Base-by-base conservation (phyloP, 2,797 vertebrate genomes). In the Halcyon badia region DNA sequence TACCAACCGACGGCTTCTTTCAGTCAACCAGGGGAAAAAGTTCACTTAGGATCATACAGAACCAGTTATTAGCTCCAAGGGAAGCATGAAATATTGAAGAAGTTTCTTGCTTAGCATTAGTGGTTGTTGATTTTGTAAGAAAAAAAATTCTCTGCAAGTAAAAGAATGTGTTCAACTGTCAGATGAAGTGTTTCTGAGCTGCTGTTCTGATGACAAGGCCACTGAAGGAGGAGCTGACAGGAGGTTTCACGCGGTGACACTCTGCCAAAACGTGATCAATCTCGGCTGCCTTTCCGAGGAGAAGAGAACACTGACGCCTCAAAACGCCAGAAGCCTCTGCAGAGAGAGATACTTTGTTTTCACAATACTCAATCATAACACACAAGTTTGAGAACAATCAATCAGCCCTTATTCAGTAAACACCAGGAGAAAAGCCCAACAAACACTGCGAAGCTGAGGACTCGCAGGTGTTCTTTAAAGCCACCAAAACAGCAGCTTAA, bases 231-330 rank as follows among this genome's bases (percentile, higher is more conserved):
- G 22, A 8, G 75, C 61, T 73, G n/a, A 2, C 37, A 0, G 9
- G 15, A 26, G 69, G 6, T 19, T 12, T 6, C 73, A 13, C 6
- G 10, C 3, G 2, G 2, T 7, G 65, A 28, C 22, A 2, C 13
- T 46, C 44, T 48, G 14, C 58, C 26, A 3, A 35, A 44, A 58
- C 0, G 0, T 0, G 10, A 31, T 7, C 61, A 30, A 6, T 3
- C 14, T 21, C 76, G 6, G 76, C 58, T 41, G 9, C 84, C 64
- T 64, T 1, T 58, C 75, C 72, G 7, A 4, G 46, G 49, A 69
- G 24, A 69, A 66, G 49, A 30, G 8, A 28, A 2, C 0, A 1
- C 5, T 48, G 14, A 14, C 7, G 46, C 44, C 33, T n/a, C 68
- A 56, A 6, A 72, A 17, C 2, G 14, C 60, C 42, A 12, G 5